Evolutionary conservation across 2,888 invertebrate genomes (phyloP), one percentile per base, ranked within the genome.

Genomic region (Microplitis manilae): DNA sequence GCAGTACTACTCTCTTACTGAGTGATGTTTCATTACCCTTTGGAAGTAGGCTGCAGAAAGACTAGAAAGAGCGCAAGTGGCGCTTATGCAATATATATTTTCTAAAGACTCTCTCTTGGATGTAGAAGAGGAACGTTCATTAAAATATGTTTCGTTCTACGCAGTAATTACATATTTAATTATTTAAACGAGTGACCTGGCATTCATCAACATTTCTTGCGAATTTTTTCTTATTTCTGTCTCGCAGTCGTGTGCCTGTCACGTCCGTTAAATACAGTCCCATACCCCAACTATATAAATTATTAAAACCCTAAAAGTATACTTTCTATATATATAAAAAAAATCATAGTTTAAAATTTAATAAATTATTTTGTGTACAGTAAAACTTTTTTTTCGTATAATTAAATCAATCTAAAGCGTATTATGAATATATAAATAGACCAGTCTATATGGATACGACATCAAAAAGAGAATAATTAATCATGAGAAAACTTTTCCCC

Each of bases 161-260:
- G 76, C 85, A 84, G 85, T 87, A 88, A 88, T 87, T 88, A 87
- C 85, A 86, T 85, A 84, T 86, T 87, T 87, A 87, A 87, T 88
- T 87, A 87, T 88, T 87, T 87, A 86, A 87, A 87, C 86, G 86
- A 86, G 83, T 86, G 82, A 85, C 83, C 82, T 77, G 79, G 82
- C 85, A 86, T 88, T 87, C 85, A 86, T 84, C 84, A 85, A 84
- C 83, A 83, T 85, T 84, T 83, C 76, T 80, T 83, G 60, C 30
- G 2, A 30, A 60, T 65, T 72, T 71, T 15, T 20, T 20, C 70
- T 70, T 68, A 72, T 64, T 75, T 69, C 13, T 72, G n/a, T 17
- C 20, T 50, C 13, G 41, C 2, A 9, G 30, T 30, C 30, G 30
- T 30, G 30, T 30, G 30, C 30, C 30, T 30, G 30, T 30, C 30